Evolutionary conservation across 1,140 invertebrate genomes (phyloP).

Genomic region (Rhynchophorus ferrugineus): DNA sequence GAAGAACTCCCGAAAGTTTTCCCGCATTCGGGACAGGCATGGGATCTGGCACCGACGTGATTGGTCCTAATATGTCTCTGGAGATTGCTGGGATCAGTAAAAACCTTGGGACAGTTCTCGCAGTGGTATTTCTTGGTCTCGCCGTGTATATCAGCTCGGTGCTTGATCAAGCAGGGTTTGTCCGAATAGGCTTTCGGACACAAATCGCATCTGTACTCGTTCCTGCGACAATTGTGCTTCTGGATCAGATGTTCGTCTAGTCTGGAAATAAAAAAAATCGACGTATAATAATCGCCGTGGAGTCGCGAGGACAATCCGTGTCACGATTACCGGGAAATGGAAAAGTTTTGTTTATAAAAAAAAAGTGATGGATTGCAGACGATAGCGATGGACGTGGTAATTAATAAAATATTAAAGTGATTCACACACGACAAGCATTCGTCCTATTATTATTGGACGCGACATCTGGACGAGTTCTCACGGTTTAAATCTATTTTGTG

Average conservation of each 20-base stretch:
- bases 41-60: constrained; percentile 86
- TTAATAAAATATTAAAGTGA: constrained; percentile 22
- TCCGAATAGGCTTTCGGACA: constrained; percentile 78
- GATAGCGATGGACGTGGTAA: constrained; percentile 13
- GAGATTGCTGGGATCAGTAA: constrained; percentile 91
- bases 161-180: constrained; percentile 72
- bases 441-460: constrained; percentile 13
- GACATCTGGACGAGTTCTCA: constrained; percentile 16
- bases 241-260: constrained; percentile 73
- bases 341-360: too few species aligned
- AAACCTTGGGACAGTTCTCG: constrained; percentile 90
- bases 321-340: too few species aligned
- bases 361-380: constrained; percentile 17
- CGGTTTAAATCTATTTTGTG: constrained; percentile 11
- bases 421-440: constrained; percentile 19
- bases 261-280: constrained; percentile 51
- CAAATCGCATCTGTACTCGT: constrained; percentile 75
- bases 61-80: constrained; percentile 91
- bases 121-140: constrained; percentile 77
- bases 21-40: constrained; percentile 95
- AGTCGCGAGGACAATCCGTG: too few species aligned
- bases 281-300: too few species aligned
- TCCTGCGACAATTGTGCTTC: constrained; percentile 64
- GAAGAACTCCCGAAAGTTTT: constrained; percentile 97
- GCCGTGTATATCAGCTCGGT: constrained; percentile 72